Base-by-base conservation (phyloP, 2,888 invertebrate genomes). In the Cyrtodaria siliqua region DNA sequence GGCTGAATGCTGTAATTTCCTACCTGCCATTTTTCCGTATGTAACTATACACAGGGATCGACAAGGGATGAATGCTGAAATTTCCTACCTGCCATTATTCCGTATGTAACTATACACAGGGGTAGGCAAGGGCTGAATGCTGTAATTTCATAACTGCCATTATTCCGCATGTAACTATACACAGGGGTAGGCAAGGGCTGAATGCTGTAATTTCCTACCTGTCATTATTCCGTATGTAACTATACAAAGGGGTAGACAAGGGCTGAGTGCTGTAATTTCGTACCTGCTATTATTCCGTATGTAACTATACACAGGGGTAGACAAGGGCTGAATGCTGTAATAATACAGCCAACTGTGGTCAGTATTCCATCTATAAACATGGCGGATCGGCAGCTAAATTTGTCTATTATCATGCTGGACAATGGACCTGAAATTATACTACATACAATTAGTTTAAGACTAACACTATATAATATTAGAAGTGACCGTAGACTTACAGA, bases 221-320 rank as follows among this genome's bases (percentile, higher is more conserved):
- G 76, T 76, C 14, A 86, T 47, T 14, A 86, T 66, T 6, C 86
- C 86, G 57, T 79, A 85, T 2, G 83, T 83, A 14, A 86, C 53
- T 27, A 85, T 79, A 23, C 83, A 73, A 9, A 74, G 57, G 9
- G 80, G 62, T 8, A 87, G 74, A 59, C 73, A 70, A 9, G 79
- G 68, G 24, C 83, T 81, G 47, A 87, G 83, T 2, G 85, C 82
- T 26, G 82, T 80, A 12, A 76, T 47, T n/a, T n/a, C 70, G 53
- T 76, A 86, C 86, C 86, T 20, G 77, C 78, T 14, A 86, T 49
- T 16, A 86, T 67, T 8, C 86, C 86, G 59, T 80, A 85, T 2
- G 83, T 84, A 16, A 86, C 55, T 29, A 85, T 79, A 24, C 82
- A 74, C 9, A 75, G 59, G 8, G 80, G 62, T 8, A 87, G 75